These are phyloP conservation scores for Alligator sinensis DNA, from an alignment of 2,113 vertebrate genomes.

Conservation along the genomic window DNA sequence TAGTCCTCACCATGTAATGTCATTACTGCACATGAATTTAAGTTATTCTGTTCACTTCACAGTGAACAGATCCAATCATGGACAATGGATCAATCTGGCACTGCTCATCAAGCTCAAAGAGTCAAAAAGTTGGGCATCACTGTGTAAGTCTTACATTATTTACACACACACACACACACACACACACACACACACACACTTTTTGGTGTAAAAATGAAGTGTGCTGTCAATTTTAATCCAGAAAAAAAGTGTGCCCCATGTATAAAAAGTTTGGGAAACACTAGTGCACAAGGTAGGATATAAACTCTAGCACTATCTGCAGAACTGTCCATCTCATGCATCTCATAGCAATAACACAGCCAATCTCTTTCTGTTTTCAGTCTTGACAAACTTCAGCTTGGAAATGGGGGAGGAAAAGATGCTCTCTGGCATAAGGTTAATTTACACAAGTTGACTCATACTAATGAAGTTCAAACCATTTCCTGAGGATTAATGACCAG, in stretches of 20 bases:
- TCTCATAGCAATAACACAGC: background rate
- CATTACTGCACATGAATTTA: rapidly evolving
- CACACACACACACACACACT: too few species aligned
- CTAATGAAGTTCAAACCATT: rapidly evolving
- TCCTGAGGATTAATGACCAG: background rate
- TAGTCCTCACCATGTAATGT: rapidly evolving
- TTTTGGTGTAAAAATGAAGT: too few species aligned
- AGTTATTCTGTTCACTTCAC: rapidly evolving
- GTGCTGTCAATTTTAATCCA: too few species aligned
- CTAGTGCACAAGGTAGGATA: rapidly evolving
- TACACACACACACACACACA: too few species aligned
- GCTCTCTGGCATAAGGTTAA: background rate
- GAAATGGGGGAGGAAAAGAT: background rate
- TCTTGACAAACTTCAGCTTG: background rate
- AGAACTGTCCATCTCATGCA: background rate
- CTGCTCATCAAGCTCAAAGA: too few species aligned
- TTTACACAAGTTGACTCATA: background rate
- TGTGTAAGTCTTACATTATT: too few species aligned
- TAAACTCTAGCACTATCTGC: background rate
- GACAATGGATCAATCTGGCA: too few species aligned
- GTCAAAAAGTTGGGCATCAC: too few species aligned
- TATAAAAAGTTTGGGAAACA: too few species aligned
- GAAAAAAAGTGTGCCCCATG: too few species aligned
- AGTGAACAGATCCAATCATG: too few species aligned
- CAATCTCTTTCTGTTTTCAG: background rate